A percentile compares a stretch with the other conserved stretches of the same genome.
Evolutionary conservation across 35 echinoderm and acorn worm genomes (phyloP).

Genomic region (Amphiura filiformis): DNA sequence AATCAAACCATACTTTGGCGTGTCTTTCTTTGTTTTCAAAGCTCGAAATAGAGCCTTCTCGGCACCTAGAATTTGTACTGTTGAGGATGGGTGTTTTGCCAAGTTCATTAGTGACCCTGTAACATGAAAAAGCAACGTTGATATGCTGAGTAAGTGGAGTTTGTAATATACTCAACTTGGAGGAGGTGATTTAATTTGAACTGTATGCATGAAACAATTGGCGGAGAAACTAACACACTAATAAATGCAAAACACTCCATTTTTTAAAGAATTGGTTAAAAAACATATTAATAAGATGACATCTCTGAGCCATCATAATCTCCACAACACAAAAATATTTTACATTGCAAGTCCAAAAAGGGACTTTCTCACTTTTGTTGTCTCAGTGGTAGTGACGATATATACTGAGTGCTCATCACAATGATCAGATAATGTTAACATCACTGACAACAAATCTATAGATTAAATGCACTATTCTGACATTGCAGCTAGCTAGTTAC

Average conservation of each 20-base stretch:
- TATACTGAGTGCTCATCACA: not conserved
- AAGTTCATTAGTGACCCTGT: constrained; percentile 96
- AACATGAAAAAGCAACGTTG: not conserved
- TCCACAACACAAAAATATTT: too few species aligned
- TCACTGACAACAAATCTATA: not conserved
- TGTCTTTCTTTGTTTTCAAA: constrained; percentile 94
- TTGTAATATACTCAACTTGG: too few species aligned
- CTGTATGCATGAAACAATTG: too few species aligned
- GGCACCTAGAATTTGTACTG: constrained; percentile 95
- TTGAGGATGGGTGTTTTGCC: constrained; percentile 95
- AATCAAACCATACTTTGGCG: constrained; percentile 99
- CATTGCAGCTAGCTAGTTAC: not conserved
- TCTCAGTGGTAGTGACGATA: not conserved
- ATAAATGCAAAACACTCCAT: too few species aligned
- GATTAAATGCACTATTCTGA: not conserved
- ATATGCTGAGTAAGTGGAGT: too few species aligned
- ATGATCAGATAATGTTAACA: not conserved
- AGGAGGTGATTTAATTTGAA: too few species aligned
- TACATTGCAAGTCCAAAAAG: too few species aligned
- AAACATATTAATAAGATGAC: too few species aligned
- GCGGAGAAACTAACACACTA: too few species aligned
- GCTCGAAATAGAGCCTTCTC: constrained; percentile 98
- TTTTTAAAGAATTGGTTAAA: too few species aligned
- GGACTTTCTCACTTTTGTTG: too few species aligned
- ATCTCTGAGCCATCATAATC: too few species aligned